These are phyloP conservation scores for Eufriesea mexicana DNA, from an alignment of 1,140 invertebrate genomes.

Conservation along the genomic window DNA sequence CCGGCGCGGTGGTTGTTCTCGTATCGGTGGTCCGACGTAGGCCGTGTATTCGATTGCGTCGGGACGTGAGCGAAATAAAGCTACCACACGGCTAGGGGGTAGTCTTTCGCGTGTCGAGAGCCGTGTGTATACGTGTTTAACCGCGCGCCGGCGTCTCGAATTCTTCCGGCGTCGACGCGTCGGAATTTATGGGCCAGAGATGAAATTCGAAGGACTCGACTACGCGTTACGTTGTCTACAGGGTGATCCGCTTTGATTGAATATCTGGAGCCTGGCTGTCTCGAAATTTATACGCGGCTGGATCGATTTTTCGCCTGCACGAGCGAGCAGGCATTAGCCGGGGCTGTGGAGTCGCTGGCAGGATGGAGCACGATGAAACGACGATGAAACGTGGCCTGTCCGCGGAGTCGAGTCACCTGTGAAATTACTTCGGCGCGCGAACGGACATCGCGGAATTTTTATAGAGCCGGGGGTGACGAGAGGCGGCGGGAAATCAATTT, in stretches of 20 bases:
- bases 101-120: slow-evolving; percentile 16
- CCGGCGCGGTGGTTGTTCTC: too few species aligned
- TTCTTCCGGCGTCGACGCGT: too few species aligned
- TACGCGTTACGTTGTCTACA: not conserved
- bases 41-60: slow-evolving; percentile 53
- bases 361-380: not conserved
- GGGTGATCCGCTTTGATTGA: not conserved
- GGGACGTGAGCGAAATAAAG: slow-evolving; percentile 63
- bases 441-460: slow-evolving; percentile 21
- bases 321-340: not conserved
- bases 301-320: slow-evolving; percentile 27
- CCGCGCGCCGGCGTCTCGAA: not conserved
- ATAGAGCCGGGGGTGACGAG: not conserved
- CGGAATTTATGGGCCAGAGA: not conserved
- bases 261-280: not conserved
- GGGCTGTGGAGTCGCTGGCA: not conserved
- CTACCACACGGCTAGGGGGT: not conserved
- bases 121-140: slow-evolving; percentile 1
- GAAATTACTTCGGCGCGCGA: slow-evolving; percentile 35
- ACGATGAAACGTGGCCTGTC: slow-evolving; percentile 8
- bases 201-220: not conserved
- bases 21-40: slow-evolving; percentile 38
- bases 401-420: slow-evolving; percentile 30
- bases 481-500: not conserved
- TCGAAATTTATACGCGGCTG: not conserved